Evolutionary conservation across 2,113 vertebrate species (phyloP), one percentile per base, ranked within the genome.

Genomic region (Vulpes vulpes): DNA sequence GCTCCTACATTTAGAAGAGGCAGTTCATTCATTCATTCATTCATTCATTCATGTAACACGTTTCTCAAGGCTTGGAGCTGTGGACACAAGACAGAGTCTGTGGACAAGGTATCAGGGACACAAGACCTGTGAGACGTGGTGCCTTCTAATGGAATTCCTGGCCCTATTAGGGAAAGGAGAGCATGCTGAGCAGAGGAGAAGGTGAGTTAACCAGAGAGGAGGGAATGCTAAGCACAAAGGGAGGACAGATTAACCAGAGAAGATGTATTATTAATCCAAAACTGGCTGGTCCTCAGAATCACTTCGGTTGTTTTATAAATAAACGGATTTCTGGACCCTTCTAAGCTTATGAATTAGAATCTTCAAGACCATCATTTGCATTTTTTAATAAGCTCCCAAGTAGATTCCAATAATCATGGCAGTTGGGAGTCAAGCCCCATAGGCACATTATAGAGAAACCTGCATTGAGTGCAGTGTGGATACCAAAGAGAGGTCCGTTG

Each of bases 221-320:
- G 8, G 23, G 5, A 3, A 62, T 0, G 2, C 23, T 76, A 65
- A 71, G 19, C 22, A 51, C 19, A 49, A 32, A 22, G 27, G 30
- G 30, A 81, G 71, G 60, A n/a, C 23, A 8, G 27, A 53, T 62
- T 81, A 85, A 86, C 1, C 30, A 91, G 53, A 62, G 27, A 5
- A 7, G 27, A 89, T 38, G 9, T 30, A 64, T 43, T 87, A 17
- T 38, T 96, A 90, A 64, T 38, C 43, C 35, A 94, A 80, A 69
- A 5, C 38, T 73, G 8, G 1, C 2, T 51, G 27, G 62, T 95
- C 11, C 17, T 93, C 73, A 88, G 25, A 69, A 89, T 92, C 43
- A 71, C n/a, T 4, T 86, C 49, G 67, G 67, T 59, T 81, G 51
- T 94, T 96, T 89, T 80, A 67, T 80, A 92, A 94, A 94, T 43